Base-by-base conservation (phyloP, 2,888 invertebrate genomes). In the Orchesella flavescens region DNA sequence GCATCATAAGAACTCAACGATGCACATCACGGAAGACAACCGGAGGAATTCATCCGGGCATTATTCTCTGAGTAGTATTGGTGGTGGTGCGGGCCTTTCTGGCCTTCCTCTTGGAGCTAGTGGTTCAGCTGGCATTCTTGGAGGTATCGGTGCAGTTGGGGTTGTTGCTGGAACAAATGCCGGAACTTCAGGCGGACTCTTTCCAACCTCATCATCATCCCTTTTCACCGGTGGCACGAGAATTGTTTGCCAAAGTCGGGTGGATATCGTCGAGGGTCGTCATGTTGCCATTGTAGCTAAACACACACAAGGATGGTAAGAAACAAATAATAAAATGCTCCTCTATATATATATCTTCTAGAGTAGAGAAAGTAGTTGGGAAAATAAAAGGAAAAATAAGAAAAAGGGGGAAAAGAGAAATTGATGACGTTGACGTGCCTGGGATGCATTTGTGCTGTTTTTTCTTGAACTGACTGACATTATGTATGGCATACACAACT, bases 241-340 rank as follows among this genome's bases (percentile, higher is more conserved):
- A 73, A 86, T 87, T 73, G 81, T 77, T 72, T 87, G 87, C 80
- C 84, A 85, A 77, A 84, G 79, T 49, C 83, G 85, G 34, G 69
- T 77, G 44, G 85, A 86, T 83, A 81, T 85, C 71, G 83, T 82
- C 65, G 88, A 88, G 69, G 88, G 88, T 15, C 87, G 87, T 55
- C 89, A 89, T 84, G 89, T 89, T 66, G 88, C 88, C 86, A 91
- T 94, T 68, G 93, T 94, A 9, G 94, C 94, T 0, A 95, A 95
- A 89, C 93, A 94, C 84, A 94, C 94, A 0, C 93, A 93, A 59
- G 95, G 94, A 90, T 95, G 94, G 95, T 95, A 89, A 92, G 92
- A 89, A n/a, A 63, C 15, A 53, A 5, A 53, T 53, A 53, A 46
- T 46, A 46, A 10, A 46, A 24, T 73, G 17, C 21, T 66, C 10